Conservation (phyloP, 2,113 vertebrate genomes). For the Puma concolor region DNA sequence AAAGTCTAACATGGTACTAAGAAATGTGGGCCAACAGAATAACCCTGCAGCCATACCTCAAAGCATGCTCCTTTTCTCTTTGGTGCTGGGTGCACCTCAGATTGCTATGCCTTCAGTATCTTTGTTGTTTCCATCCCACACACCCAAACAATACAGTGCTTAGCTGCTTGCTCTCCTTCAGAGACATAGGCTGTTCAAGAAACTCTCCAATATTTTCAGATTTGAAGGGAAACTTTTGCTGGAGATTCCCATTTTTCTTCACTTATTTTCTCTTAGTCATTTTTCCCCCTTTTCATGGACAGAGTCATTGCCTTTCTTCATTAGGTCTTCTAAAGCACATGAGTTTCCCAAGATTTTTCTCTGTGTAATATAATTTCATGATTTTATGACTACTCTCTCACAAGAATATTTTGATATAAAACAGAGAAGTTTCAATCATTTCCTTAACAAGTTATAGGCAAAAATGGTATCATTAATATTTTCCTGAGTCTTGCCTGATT, state of each 20-base stretch:
- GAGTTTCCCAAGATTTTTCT: not conserved
- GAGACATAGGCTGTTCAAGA: not conserved
- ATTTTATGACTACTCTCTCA: not conserved
- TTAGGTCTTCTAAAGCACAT: not conserved
- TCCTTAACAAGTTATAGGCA: not conserved
- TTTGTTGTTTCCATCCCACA: not conserved
- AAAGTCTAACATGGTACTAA: not conserved
- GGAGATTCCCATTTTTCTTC: not conserved
- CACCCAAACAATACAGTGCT: not conserved
- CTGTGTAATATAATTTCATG: not conserved
- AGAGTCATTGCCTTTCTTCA: not conserved
- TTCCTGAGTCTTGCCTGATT: not conserved
- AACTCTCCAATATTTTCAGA: not conserved
- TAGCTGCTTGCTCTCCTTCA: not conserved
- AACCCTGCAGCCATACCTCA: not conserved
- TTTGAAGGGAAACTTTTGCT: not conserved
- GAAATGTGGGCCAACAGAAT: not conserved
- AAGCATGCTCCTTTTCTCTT: not conserved
- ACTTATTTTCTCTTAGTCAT: not conserved
- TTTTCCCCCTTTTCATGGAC: no score
- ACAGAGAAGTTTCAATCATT: not conserved
- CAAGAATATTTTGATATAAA: not conserved
- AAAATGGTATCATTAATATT: not conserved
- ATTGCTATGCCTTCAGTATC: not conserved
- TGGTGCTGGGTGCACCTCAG: not conserved